Evolutionary conservation across 2,888 invertebrate genomes (phyloP).

Genomic region (Timema podura): DNA sequence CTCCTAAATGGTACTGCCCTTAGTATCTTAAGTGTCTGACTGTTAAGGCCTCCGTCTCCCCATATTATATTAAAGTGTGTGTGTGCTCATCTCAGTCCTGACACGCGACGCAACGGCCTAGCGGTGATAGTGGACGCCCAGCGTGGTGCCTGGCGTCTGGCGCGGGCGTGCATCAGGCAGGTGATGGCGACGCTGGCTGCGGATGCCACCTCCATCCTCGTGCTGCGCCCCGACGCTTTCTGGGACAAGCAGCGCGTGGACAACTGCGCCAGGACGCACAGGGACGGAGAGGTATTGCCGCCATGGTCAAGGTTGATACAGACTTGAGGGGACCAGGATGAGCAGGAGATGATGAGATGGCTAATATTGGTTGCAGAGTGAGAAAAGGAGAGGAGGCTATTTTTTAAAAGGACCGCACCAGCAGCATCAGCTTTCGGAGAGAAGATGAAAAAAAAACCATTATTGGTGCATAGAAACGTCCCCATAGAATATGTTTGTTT

Average conservation of each 20-base stretch:
- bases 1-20: neutral
- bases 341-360: too few species aligned
- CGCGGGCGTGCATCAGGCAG: constrained; percentile 56
- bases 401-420: too few species aligned
- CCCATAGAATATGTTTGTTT: too few species aligned
- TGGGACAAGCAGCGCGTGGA: constrained; percentile 71
- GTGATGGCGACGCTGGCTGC: constrained; percentile 52
- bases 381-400: too few species aligned
- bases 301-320: too few species aligned
- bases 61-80: neutral
- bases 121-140: constrained; percentile 62
- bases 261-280: constrained; percentile 59
- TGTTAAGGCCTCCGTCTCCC: neutral
- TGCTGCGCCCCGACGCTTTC: constrained; percentile 69
- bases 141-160: constrained; percentile 59
- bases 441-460: too few species aligned
- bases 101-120: constrained; percentile 53
- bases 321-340: too few species aligned
- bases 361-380: too few species aligned
- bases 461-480: too few species aligned
- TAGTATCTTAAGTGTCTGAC: neutral
- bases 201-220: constrained; percentile 51
- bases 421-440: too few species aligned
- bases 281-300: constrained; percentile 53
- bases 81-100: constrained; percentile 32